phyloP scores from a whole-genome alignment of 1,140 invertebrate species.

The Trichonephila inaurata region DNA sequence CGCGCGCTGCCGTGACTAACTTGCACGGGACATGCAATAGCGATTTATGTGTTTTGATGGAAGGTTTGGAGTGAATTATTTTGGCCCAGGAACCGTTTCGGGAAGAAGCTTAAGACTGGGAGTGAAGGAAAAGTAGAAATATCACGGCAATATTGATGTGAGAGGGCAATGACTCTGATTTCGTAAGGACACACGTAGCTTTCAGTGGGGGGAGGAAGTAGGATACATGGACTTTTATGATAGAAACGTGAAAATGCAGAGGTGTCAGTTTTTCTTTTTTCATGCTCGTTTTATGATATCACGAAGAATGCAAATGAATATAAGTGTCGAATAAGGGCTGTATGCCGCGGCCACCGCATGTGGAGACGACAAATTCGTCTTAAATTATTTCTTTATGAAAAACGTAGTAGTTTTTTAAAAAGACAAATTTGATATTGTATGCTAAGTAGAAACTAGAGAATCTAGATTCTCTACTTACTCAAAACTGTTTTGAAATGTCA shows the following conservation, averaged over 20 bases:
- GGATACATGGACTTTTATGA: not conserved
- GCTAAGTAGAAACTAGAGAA: too few species aligned
- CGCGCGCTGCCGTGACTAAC: constrained; percentile 61
- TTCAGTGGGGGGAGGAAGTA: not conserved
- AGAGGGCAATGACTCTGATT: constrained; percentile 1
- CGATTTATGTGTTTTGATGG: constrained; percentile 69
- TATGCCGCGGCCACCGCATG: too few species aligned
- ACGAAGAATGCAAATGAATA: too few species aligned
- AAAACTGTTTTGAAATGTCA: too few species aligned
- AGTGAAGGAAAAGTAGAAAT: not conserved
- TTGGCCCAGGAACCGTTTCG: not conserved
- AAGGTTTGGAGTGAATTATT: constrained; percentile 62
- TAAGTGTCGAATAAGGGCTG: too few species aligned
- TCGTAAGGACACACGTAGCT: not conserved
- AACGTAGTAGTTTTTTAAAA: too few species aligned
- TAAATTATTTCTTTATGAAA: too few species aligned
- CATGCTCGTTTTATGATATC: too few species aligned
- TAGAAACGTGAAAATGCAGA: not conserved
- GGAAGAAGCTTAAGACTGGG: not conserved
- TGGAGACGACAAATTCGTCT: too few species aligned
- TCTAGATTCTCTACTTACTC: too few species aligned
- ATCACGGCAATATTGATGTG: not conserved
- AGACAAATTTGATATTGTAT: too few species aligned
- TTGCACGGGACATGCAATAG: constrained; percentile 66
- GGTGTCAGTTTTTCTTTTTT: not conserved